Evolutionary conservation across 37 sponge, comb jelly and placozoan genomes (phyloP), one percentile per base, ranked within the genome.

Genomic region (Haliclona indistincta): DNA sequence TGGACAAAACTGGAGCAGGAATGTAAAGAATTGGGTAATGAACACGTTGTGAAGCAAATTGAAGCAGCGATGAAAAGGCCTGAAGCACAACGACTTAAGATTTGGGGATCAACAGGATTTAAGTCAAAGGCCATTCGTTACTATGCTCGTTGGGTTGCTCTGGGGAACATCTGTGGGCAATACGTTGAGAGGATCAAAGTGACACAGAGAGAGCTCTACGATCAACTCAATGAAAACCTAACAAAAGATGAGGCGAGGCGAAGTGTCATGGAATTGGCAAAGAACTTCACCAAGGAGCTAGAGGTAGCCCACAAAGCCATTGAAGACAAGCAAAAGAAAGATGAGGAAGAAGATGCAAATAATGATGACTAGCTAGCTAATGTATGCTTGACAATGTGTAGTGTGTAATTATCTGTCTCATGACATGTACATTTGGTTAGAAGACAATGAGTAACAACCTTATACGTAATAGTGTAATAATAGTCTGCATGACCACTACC

Each of bases 1-100:
- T 81, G 82, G 82, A 63, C 8, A 3, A 64, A 62, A 51, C 6
- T 81, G 82, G 49, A 81, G 29, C 22, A 32, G 43, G 73, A 81
- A 38, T 81, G 82, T 28, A 22, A 72, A n/a, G 22, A 30, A 15
- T 38, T 81, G 0, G 73, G 64, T 19, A 30, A 65, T 8, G 43
- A 36, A 19, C 26, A 44, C 1, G 45, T 81, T 63, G 25, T 20
- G 67, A 63, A 33, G 26, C 5, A 40, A 63, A 38, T 80, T 54
- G 62, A 70, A 56, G 38, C 43, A 0, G 54, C 43, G 15, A 49
- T 71, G 54, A 43, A 40, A 28, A 43, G 1, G 54, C 54, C 71
- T 7, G 63, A 60, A 15, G 62, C 38, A 25, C 17, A 61, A 32
- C 82, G 82, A 19, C 13, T 63, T 7, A 42, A 10, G 2, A 20